Evolutionary conservation across 2,113 vertebrate species (phyloP).

Genomic region (Callithrix jacchus): DNA sequence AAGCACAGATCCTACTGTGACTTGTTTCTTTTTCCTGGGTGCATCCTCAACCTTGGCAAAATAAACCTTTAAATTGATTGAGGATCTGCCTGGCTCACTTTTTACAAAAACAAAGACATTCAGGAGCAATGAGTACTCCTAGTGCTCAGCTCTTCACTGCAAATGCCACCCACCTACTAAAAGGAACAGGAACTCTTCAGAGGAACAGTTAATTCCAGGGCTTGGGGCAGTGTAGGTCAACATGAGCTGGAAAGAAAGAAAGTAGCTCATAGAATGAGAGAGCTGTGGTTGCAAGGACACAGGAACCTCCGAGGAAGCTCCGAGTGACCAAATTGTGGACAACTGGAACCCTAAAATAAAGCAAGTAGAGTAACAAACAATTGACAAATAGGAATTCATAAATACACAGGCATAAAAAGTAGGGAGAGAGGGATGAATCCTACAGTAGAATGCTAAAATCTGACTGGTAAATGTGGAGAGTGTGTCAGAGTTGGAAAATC

Average conservation of each 20-base stretch:
- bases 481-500: not conserved
- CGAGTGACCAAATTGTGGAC: not conserved
- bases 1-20: no score
- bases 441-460: not conserved
- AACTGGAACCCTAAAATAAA: not conserved
- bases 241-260: not conserved
- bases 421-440: no score
- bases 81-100: no score
- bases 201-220: not conserved
- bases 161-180: not conserved
- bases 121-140: not conserved
- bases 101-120: not conserved
- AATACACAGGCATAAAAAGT: not conserved
- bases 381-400: not conserved
- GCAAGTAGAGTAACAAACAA: not conserved
- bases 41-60: no score
- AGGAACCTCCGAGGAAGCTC: not conserved
- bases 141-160: not conserved
- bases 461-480: no score
- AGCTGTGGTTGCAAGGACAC: no score
- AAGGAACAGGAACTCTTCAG: not conserved
- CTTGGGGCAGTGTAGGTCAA: not conserved
- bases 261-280: not conserved
- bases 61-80: no score
- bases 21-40: no score